phyloP scores from a whole-genome alignment of 2,113 vertebrate species.

The Notothenia rossii region DNA sequence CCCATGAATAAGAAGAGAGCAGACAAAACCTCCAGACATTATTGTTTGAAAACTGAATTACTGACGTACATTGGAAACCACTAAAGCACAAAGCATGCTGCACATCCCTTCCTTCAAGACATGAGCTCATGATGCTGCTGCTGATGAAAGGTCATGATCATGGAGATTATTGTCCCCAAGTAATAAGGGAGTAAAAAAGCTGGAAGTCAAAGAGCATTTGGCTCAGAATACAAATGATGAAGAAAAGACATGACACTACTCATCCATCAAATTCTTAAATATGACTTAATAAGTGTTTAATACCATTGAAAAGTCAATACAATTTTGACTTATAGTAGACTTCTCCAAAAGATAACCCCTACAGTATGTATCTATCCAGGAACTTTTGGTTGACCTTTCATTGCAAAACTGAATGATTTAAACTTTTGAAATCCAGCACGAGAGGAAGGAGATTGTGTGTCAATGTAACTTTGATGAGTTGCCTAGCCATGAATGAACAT shows the following conservation, averaged over 20 bases:
- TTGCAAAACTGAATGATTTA: neutral
- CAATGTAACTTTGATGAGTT: constrained; percentile 23
- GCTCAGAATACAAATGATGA: neutral
- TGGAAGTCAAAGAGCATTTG: neutral
- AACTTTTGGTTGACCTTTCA: neutral
- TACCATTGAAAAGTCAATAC: neutral
- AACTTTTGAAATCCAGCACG: neutral
- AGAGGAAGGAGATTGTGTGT: constrained; percentile 2
- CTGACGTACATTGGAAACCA: neutral
- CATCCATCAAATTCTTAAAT: constrained; percentile 6
- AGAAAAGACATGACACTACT: neutral
- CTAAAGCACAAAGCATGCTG: constrained; percentile 12
- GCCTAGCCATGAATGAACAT: neutral
- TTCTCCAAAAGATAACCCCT: no score
- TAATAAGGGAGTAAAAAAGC: constrained; percentile 26
- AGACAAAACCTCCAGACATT: neutral
- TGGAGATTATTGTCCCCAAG: constrained; percentile 25
- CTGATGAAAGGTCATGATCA: constrained; percentile 24
- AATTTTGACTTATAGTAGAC: no score
- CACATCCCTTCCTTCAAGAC: constrained; percentile 17
- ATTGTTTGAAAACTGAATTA: constrained; percentile 6
- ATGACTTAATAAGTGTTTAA: neutral
- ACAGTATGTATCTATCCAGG: neutral
- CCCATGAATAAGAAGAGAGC: neutral
- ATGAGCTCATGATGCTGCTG: constrained; percentile 34